Conservation (phyloP, 30 jellyfish, hydroid and myxozoan species). For the Turritopsis rubra region DNA sequence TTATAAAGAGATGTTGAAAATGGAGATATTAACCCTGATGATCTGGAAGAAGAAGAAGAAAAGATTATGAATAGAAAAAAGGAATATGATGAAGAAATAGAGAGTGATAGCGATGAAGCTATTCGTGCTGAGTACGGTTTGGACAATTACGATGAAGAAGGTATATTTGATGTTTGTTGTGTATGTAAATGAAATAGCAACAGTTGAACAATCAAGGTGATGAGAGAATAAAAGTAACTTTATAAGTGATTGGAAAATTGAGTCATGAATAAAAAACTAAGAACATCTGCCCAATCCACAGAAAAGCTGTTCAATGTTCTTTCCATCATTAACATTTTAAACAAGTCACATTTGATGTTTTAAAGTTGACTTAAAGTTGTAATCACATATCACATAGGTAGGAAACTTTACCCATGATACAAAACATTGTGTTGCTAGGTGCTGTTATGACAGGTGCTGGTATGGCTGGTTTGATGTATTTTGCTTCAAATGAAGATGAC, state of each 20-base stretch:
- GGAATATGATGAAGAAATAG: slow-evolving; percentile 16
- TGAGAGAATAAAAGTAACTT: too few species aligned
- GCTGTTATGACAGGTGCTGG: slow-evolving; percentile 81
- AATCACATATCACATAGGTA: too few species aligned
- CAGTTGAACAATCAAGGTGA: too few species aligned
- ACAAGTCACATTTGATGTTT: too few species aligned
- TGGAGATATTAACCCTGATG: slow-evolving; percentile 28
- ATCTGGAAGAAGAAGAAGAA: slow-evolving; percentile 42
- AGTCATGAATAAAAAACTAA: too few species aligned
- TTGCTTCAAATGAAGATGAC: slow-evolving; percentile 74
- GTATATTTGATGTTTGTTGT: slow-evolving; percentile 20
- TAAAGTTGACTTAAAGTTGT: too few species aligned
- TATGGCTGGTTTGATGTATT: slow-evolving; percentile 76
- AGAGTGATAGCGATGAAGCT: slow-evolving; percentile 62
- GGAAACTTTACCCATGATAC: too few species aligned
- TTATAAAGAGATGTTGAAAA: slow-evolving; percentile 24
- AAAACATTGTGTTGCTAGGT: slow-evolving; percentile 26
- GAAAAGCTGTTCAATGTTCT: too few species aligned
- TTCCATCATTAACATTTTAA: too few species aligned
- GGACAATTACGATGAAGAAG: slow-evolving; percentile 79
- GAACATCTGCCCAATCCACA: too few species aligned
- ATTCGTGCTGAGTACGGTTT: slow-evolving; percentile 60
- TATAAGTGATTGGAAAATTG: too few species aligned
- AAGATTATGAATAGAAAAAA: slow-evolving; percentile 16
- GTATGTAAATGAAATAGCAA: too few species aligned